A percentile compares a stretch with the other conserved stretches of the same genome.
phyloP scores from a whole-genome alignment of 2,113 vertebrate genomes.

The Oxyura jamaicensis region DNA sequence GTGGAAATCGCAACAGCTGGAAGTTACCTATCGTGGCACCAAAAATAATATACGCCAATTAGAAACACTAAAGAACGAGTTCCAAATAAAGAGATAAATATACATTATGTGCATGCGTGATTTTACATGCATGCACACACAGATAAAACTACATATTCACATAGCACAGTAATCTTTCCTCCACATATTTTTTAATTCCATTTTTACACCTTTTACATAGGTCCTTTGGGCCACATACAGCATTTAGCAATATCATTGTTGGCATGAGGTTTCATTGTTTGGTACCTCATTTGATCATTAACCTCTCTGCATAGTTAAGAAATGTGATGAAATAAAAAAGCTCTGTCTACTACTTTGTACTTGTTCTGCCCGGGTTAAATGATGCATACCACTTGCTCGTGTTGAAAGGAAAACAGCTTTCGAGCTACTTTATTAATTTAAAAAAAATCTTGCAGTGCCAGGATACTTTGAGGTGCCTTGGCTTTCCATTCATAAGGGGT shows the following conservation, averaged over 20 bases:
- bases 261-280: neutral
- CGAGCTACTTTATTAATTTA: neutral
- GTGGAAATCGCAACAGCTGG: neutral
- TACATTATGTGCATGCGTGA: neutral
- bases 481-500: neutral
- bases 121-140: neutral
- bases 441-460: neutral
- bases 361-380: neutral
- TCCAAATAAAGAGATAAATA: neutral
- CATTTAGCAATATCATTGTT: neutral
- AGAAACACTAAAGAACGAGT: neutral
- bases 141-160: neutral
- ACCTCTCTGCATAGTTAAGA: neutral
- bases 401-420: neutral
- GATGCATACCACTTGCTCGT: neutral
- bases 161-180: neutral
- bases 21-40: neutral
- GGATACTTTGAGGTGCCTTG: neutral
- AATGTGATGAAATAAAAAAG: neutral
- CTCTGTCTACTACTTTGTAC: neutral
- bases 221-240: neutral
- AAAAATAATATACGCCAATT: neutral
- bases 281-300: neutral
- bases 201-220: neutral
- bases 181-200: neutral